Base-by-base conservation (phyloP, 2,113 vertebrate genomes). In the Pithys albifrons region DNA sequence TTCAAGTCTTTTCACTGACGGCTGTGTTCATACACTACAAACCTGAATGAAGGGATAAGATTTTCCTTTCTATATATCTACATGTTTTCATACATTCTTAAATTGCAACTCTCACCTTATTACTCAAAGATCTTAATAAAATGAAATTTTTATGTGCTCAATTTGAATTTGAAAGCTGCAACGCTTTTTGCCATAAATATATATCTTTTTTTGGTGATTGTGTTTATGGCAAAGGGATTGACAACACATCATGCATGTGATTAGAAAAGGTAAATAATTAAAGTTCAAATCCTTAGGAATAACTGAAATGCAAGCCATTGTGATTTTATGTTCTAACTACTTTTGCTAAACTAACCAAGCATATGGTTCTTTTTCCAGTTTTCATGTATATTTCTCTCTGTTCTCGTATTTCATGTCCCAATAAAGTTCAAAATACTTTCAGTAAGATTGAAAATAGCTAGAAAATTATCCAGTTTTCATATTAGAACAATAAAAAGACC, bases 351-450 rank as follows among this genome's bases (percentile, higher is more conserved):
- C 39, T 54, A 7, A 67, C 7, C 77, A 86, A 76, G 2, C 14
- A 46, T 9, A 14, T 0, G 0, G 7, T 8, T 76, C 4, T 76
- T 92, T 74, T 66, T 27, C 23, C 7, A 77, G 25, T 39, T 67
- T 89, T 75, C 78, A 4, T 17, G 29, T n/a, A 6, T 39, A 77
- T 75, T 76, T 76, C 4, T 84, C 33, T 67, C 29, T 71, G 76
- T 86, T 48, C 17, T 70, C 17, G 45, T 55, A 18, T 22, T 86
- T 73, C 39, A 4, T 3, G 5, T 69, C 52, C 10, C 9, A 51
- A 7, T 37, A 35, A 71, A 95, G 14, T 69, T 89, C 24, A 81
- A 93, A 95, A 75, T 58, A n/a, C 7, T 72, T 93, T 29, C 46
- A 66, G 5, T 41, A 92, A 87, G 45, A 82, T 5, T 64, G 19